A percentile compares a stretch with the other conserved stretches of the same genome.
Conservation (phyloP, 37 sponge, comb jelly and placozoan species). For the Hexactinellida sp. region DNA sequence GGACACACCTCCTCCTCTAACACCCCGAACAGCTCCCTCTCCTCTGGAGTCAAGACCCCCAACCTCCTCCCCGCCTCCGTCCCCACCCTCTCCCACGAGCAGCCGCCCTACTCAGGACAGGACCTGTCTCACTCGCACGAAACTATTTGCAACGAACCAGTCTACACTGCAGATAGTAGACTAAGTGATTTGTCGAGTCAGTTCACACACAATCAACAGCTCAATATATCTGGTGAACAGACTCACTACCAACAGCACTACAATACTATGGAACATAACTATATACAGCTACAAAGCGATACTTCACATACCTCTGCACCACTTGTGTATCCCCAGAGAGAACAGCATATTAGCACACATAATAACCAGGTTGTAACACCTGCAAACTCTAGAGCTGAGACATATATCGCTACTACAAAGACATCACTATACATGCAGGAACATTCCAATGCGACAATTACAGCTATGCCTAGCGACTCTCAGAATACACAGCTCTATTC, state of each 20-base stretch:
- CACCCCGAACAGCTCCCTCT: neutral
- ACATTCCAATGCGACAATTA: neutral
- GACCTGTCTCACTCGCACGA: constrained; percentile 2
- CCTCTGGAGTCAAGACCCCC: constrained; percentile 1
- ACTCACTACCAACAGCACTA: neutral
- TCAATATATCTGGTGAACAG: neutral
- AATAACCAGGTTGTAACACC: neutral
- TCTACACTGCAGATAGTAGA: neutral
- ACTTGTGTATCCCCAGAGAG: neutral
- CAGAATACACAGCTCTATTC: neutral
- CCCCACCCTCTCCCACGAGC: neutral
- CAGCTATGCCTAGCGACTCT: neutral
- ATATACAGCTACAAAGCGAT: no score
- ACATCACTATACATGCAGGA: neutral
- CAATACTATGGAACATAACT: neutral
- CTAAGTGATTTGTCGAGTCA: neutral
- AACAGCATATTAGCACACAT: neutral
- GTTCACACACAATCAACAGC: neutral
- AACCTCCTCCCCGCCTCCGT: neutral
- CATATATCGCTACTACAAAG: neutral
- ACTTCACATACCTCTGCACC: no score
- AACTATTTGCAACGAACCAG: neutral
- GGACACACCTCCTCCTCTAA: neutral
- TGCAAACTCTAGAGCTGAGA: neutral
- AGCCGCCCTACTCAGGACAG: neutral